These are phyloP conservation scores for Heliconius aoede DNA, from an alignment of 2,888 invertebrate species.

Conservation along the genomic window DNA sequence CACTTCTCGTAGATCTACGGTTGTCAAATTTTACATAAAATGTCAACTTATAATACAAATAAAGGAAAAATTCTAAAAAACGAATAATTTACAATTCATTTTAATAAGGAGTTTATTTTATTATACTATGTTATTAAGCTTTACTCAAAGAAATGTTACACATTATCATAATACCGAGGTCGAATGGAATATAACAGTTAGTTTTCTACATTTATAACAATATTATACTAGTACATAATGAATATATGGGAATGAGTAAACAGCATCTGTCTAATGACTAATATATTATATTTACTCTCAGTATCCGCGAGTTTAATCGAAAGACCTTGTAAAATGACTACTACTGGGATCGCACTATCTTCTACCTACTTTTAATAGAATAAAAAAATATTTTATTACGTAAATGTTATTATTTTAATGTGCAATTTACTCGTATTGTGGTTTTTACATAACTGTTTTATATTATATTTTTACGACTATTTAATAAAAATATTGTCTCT, in stretches of 20 bases:
- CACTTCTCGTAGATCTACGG: too few relatives aligned
- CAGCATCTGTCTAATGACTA: slow-evolving; percentile 21
- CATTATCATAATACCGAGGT: neutral
- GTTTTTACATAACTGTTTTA: neutral
- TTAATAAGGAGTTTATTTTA: too few relatives aligned
- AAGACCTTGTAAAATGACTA: slow-evolving; percentile 10
- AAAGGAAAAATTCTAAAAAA: too few relatives aligned
- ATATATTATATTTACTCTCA: slow-evolving; percentile 4
- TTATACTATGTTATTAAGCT: too few relatives aligned
- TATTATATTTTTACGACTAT: neutral
- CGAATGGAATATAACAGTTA: neutral
- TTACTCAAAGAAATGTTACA: neutral
- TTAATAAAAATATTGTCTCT: too few relatives aligned
- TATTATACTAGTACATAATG: neutral
- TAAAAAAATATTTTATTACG: neutral
- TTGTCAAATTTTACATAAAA: too few relatives aligned
- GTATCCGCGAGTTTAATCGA: slow-evolving; percentile 7
- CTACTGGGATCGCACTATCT: slow-evolving; percentile 12
- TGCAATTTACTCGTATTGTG: too few relatives aligned
- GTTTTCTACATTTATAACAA: slow-evolving; percentile 2
- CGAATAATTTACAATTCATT: too few relatives aligned
- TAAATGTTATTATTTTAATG: neutral
- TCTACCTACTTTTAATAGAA: neutral
- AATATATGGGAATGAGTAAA: slow-evolving; percentile 17
- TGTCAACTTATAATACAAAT: too few relatives aligned